These are phyloP conservation scores for Phocides pigmalion DNA, from an alignment of 1,140 invertebrate genomes.

Conservation along the genomic window DNA sequence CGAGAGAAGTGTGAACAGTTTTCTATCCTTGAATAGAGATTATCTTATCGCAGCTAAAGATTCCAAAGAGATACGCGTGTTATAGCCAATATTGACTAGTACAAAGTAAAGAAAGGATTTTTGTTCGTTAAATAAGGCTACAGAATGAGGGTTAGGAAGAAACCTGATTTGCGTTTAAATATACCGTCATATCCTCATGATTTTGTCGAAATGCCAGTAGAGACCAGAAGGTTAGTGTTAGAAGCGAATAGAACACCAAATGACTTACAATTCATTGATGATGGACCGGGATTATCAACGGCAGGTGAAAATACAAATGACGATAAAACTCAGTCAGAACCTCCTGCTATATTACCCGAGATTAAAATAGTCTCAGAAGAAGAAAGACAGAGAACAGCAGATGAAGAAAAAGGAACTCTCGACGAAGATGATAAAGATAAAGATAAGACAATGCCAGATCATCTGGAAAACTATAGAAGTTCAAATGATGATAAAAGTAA, in stretches of 20 bases:
- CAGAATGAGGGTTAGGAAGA: constrained; percentile 65
- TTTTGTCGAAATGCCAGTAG: constrained; percentile 70
- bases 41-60: constrained; percentile 40
- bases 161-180: constrained; percentile 62
- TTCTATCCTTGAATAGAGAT: constrained; percentile 42
- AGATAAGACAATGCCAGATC: too few relatives aligned
- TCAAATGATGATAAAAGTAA: too few relatives aligned
- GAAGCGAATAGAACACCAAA: constrained; percentile 50
- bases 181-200: constrained; percentile 70
- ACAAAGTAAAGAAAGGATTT: constrained; percentile 26
- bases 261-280: constrained; percentile 56
- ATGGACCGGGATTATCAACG: constrained; percentile 28
- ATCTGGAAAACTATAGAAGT: too few relatives aligned
- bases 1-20: constrained; percentile 10
- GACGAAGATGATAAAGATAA: constrained; percentile 30
- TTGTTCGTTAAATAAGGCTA: constrained; percentile 23
- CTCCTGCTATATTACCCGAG: constrained; percentile 55
- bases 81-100: constrained; percentile 24
- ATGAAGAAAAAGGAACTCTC: constrained; percentile 39
- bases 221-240: constrained; percentile 49
- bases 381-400: constrained; percentile 29
- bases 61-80: constrained; percentile 31
- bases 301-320: constrained; percentile 36
- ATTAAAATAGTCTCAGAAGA: constrained; percentile 54
- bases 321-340: constrained; percentile 14